phyloP scores from a whole-genome alignment of 2,888 invertebrate species.

The Gastracanthus pulcherrimus region DNA sequence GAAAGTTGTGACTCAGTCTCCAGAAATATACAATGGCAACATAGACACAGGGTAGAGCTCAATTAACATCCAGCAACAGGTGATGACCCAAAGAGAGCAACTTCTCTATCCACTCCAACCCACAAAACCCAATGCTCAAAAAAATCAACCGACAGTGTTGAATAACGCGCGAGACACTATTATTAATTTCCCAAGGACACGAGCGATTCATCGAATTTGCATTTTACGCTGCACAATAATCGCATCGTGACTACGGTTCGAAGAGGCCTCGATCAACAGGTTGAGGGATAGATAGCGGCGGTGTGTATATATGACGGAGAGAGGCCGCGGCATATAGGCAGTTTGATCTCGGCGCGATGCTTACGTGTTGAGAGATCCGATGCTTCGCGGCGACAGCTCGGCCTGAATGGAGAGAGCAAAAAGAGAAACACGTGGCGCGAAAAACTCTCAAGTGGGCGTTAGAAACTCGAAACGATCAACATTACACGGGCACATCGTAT shows the following conservation, averaged over 20 bases:
- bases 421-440: neutral
- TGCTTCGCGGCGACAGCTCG: neutral
- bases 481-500: neutral
- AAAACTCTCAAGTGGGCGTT: slow-evolving; percentile 29
- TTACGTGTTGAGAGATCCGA: slow-evolving; percentile 18
- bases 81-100: slow-evolving; percentile 1
- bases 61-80: slow-evolving; percentile 31
- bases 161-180: neutral
- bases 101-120: neutral
- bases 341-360: neutral
- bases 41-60: neutral
- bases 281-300: slow-evolving; percentile 22
- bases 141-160: neutral
- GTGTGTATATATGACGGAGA: too few species aligned
- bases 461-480: slow-evolving; percentile 28
- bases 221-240: slow-evolving; percentile 9
- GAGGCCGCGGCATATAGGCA: neutral
- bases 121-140: neutral
- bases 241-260: neutral
- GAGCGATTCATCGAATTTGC: slow-evolving; percentile 9
- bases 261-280: slow-evolving; percentile 44
- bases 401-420: too few species aligned
- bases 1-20: slow-evolving; percentile 1
- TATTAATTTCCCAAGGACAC: slow-evolving; percentile 5
- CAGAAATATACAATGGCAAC: neutral